These are phyloP conservation scores for Nomada fabriciana DNA, from an alignment of 2,888 invertebrate genomes.

Conservation along the genomic window DNA sequence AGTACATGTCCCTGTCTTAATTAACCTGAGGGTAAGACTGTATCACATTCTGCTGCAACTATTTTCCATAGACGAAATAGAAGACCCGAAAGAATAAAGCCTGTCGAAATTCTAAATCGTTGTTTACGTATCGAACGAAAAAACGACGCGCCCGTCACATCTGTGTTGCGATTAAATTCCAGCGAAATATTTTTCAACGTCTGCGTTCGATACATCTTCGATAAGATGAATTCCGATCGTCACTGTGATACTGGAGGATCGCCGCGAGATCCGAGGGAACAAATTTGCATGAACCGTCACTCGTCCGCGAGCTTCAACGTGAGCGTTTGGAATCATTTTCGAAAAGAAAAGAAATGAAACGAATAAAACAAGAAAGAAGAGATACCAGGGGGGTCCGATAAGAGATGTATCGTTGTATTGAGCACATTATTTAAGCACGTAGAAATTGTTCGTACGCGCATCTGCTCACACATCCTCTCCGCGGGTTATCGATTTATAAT, in stretches of 20 bases:
- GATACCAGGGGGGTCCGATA: constrained; percentile 16
- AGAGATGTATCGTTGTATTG: background rate
- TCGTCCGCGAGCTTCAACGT: background rate
- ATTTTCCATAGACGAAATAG: too few relatives aligned
- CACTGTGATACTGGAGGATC: background rate
- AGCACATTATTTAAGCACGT: too few relatives aligned
- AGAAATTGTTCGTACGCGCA: constrained; percentile 35
- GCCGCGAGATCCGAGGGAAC: background rate
- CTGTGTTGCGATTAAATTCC: constrained; percentile 34
- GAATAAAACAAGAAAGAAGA: background rate
- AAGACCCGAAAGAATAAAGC: too few relatives aligned
- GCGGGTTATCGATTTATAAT: constrained; percentile 71
- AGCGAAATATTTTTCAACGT: constrained; percentile 3
- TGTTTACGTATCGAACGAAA: constrained; percentile 10
- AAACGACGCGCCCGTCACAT: background rate
- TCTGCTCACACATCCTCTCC: constrained; percentile 50
- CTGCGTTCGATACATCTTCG: constrained; percentile 30
- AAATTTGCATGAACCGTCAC: constrained; percentile 12
- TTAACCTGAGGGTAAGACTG: too few relatives aligned
- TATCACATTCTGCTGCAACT: too few relatives aligned
- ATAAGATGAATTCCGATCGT: constrained; percentile 31
- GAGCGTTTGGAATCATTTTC: constrained; percentile 5
- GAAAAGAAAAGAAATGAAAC: background rate
- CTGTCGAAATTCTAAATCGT: background rate
- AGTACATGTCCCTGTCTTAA: too few relatives aligned